These are phyloP conservation scores for Podarcis lilfordi DNA, from an alignment of 2,797 vertebrate genomes.

Conservation along the genomic window DNA sequence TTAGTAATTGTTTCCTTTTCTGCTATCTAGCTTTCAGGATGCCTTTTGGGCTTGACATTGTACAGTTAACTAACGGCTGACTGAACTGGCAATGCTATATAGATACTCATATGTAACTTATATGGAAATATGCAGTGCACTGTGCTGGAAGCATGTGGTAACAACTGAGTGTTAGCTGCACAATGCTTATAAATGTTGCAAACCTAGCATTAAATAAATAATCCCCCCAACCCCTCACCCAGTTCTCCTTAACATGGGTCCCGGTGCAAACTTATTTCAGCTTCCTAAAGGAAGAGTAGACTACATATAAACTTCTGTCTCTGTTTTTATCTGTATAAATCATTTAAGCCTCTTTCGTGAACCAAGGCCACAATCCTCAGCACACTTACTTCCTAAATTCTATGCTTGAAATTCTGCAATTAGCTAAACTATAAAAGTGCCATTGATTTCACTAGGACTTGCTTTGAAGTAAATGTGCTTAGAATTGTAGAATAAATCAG, in stretches of 20 bases:
- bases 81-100: rapidly evolving
- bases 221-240: too few species aligned
- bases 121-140: rapidly evolving
- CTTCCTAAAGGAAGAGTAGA: background rate
- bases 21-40: background rate
- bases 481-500: background rate
- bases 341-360: background rate
- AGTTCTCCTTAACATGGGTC: background rate
- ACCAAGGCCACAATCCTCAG: background rate
- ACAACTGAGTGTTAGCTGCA: background rate
- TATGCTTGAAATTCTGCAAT: background rate
- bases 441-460: background rate
- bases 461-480: background rate
- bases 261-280: background rate
- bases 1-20: background rate
- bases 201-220: background rate
- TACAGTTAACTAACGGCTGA: background rate
- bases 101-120: rapidly evolving
- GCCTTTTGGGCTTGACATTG: background rate
- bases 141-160: background rate
- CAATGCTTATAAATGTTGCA: background rate
- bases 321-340: background rate
- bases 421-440: background rate
- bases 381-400: background rate
- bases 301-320: background rate